Evolutionary conservation across 2,888 invertebrate species (phyloP).

Genomic region (Ormyrus pomaceus): DNA sequence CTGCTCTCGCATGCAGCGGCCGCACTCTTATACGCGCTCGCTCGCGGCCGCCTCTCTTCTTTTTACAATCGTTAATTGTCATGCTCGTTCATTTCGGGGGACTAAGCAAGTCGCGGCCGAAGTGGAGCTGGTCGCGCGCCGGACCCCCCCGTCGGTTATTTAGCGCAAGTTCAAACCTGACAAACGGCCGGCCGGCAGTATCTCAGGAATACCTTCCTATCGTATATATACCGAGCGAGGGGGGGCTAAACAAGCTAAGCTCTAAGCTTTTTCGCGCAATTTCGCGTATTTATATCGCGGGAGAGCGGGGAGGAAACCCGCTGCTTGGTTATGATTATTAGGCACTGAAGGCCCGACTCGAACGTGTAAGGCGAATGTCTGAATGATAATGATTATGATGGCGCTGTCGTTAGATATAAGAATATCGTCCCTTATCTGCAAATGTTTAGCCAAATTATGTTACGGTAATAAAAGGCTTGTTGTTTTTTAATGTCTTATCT

Average conservation of each 20-base stretch:
- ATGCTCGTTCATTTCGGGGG: slow-evolving; percentile 72
- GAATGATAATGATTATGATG: too few relatives aligned
- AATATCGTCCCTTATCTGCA: too few relatives aligned
- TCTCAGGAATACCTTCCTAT: slow-evolving; percentile 35
- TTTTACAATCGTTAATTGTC: slow-evolving; percentile 73
- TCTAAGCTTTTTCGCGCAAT: slow-evolving; percentile 22
- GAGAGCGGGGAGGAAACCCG: too few relatives aligned
- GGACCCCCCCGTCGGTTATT: slow-evolving; percentile 69
- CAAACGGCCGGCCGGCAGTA: slow-evolving; percentile 58
- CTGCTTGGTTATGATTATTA: too few relatives aligned
- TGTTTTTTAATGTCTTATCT: too few relatives aligned
- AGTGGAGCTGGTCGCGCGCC: slow-evolving; percentile 21
- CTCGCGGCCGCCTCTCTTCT: slow-evolving; percentile 60
- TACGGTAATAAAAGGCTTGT: too few relatives aligned
- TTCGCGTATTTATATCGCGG: slow-evolving; percentile 3
- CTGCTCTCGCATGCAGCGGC: slow-evolving; percentile 37
- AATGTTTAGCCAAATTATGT: too few relatives aligned
- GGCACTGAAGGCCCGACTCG: too few relatives aligned
- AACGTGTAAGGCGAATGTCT: too few relatives aligned
- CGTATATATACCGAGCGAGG: slow-evolving; percentile 9
- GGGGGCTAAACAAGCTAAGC: slow-evolving; percentile 34
- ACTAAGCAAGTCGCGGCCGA: slow-evolving; percentile 65
- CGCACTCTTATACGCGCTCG: slow-evolving; percentile 58
- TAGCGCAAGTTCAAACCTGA: slow-evolving; percentile 70
- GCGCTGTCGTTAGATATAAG: too few relatives aligned